Base-by-base conservation (phyloP, 1,140 invertebrate species). In the Goniozus legneri region DNA sequence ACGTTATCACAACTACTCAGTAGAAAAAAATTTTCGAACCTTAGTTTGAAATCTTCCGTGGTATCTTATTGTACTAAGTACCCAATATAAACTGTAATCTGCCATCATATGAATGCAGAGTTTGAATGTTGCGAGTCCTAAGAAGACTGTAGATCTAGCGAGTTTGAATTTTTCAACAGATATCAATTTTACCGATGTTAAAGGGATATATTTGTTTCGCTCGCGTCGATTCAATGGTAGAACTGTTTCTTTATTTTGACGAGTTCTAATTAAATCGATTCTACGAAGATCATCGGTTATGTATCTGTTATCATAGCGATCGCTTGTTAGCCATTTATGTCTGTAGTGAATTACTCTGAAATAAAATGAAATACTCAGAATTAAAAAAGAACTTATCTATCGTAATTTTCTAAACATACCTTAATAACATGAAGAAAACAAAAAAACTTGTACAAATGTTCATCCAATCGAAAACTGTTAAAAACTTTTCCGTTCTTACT, bases 51-150 rank as follows among this genome's bases (percentile, higher is more conserved):
- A 71, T 35, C 79, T 67, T n/a, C 85, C 85, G 65, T 90, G 80
- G 49, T 78, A 75, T 6, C 80, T 76, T 35, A 91, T 84, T 1
- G 82, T 77, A 37, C 43, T 75, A 71, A 92, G 62, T 10, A 91
- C 73, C 83, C 85, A 88, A 61, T 82, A 91, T 0, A 92, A 69
- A 34, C 82, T 80, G 61, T 87, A 88, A 68, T 92, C 89, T 3
- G 81, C 79, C 10, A 81, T 60, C 55, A 91, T 82, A 51, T 89
- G 85, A 24, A 84, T 80, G 3, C 77, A 59, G 0, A 89, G 69
- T 65, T 90, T 87, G 32, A 87, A 74, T 0, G 80, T 80, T 2
- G 81, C 79, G 8, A 86, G 64, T 0, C 71, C 50, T 54, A 89
- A 73, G 44, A 87, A 80, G 1, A 84, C 65, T 0, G 79, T 62